Percentiles rank a stretch among this genome's conserved stretches.
phyloP scores from a whole-genome alignment of 1,140 invertebrate genomes.

The Diorhabda carinulata region DNA sequence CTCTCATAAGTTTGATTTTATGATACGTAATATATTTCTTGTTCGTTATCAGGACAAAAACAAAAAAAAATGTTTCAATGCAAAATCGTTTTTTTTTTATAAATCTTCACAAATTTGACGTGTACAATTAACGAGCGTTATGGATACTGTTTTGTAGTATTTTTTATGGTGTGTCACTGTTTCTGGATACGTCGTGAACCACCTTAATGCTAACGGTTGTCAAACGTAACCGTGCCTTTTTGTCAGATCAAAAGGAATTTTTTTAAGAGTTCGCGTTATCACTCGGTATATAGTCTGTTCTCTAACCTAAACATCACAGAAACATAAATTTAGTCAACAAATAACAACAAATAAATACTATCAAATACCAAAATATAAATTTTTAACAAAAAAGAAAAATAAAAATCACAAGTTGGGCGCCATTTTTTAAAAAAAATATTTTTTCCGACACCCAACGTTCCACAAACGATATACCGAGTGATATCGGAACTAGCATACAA shows the following conservation, averaged over 20 bases:
- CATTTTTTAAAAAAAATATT: slow-evolving; percentile 19
- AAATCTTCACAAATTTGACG: no score
- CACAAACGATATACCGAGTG: background rate
- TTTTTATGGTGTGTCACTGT: no score
- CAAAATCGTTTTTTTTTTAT: no score
- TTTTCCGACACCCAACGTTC: slow-evolving; percentile 15
- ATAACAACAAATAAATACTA: slow-evolving; percentile 29
- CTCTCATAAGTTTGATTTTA: no score
- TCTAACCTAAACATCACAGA: slow-evolving; percentile 21
- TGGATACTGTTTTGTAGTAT: no score
- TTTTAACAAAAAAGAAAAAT: slow-evolving; percentile 23
- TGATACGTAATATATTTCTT: no score
- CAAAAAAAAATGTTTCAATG: no score
- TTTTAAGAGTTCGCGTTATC: background rate
- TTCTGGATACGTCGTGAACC: background rate
- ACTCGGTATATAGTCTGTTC: background rate
- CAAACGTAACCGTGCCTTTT: slow-evolving; percentile 40
- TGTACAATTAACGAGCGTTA: no score
- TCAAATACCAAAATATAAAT: slow-evolving; percentile 22
- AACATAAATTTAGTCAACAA: slow-evolving; percentile 29
- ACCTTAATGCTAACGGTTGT: slow-evolving; percentile 29
- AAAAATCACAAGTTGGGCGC: slow-evolving; percentile 20
- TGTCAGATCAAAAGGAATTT: slow-evolving; percentile 36
- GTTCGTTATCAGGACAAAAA: no score
- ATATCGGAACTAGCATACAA: slow-evolving; percentile 22